Evolutionary conservation across 2,797 vertebrate species (phyloP).

Genomic region (Cyprinella venusta): DNA sequence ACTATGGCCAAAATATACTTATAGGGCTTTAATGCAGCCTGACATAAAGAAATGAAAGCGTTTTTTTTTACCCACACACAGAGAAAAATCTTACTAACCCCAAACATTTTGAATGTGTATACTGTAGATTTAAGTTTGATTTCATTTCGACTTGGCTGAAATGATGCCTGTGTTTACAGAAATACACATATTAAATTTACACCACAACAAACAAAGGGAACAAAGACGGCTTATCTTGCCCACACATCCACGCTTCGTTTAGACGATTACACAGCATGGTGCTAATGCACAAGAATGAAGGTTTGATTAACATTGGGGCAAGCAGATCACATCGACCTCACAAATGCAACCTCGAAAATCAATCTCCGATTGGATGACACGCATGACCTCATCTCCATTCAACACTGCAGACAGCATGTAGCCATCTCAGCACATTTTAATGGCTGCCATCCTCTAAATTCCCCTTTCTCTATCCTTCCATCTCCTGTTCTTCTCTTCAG

Average conservation of each 20-base stretch:
- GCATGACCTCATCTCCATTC: slow-evolving; percentile 43
- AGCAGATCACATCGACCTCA: slow-evolving; percentile 24
- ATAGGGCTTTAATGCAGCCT: neutral
- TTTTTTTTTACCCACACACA: neutral
- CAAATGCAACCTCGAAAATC: slow-evolving; percentile 35
- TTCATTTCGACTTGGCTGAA: neutral
- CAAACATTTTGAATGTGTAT: neutral
- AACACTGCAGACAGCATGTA: neutral
- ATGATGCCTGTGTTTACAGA: neutral
- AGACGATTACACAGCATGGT: slow-evolving; percentile 2
- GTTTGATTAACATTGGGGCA: slow-evolving; percentile 40
- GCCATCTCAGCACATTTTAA: slow-evolving; percentile 54
- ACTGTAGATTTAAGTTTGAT: neutral
- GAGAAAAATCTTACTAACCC: neutral
- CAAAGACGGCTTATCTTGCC: neutral
- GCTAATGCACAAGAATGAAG: neutral
- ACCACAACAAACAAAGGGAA: neutral
- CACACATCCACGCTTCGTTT: slow-evolving; percentile 21
- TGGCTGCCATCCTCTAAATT: slow-evolving; percentile 19
- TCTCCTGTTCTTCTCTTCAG: slow-evolving; percentile 27
- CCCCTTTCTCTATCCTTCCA: slow-evolving; percentile 15
- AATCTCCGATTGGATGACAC: slow-evolving; percentile 32
- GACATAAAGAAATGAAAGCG: neutral
- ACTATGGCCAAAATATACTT: no score
- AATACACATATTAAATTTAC: neutral